A percentile compares a stretch with the other conserved stretches of the same genome.
These are phyloP conservation scores for Achatina immaculata DNA, from an alignment of 1,140 invertebrate genomes.

Conservation along the genomic window DNA sequence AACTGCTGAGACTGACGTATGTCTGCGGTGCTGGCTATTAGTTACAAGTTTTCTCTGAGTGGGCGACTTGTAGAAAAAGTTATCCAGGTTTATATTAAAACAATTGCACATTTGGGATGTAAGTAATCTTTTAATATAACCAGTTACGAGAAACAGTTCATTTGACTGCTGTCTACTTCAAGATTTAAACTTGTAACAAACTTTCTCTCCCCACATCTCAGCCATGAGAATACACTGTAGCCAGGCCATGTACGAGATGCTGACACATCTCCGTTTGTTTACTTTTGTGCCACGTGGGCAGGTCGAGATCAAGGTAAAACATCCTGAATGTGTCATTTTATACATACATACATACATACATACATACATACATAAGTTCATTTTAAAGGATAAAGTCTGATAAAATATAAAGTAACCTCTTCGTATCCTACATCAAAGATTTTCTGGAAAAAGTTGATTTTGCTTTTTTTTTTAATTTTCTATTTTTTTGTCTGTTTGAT, in stretches of 20 bases:
- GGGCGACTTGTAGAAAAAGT: no score
- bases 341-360: no score
- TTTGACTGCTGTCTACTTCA: no score
- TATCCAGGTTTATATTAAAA: no score
- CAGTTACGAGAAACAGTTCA: no score
- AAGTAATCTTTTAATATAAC: no score
- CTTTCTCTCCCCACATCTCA: background rate
- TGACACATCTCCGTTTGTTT: background rate
- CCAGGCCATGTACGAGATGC: constrained; percentile 4
- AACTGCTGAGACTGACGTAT: no score
- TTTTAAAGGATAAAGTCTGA: background rate
- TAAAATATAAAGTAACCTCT: background rate
- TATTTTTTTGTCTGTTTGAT: background rate
- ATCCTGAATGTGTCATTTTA: background rate
- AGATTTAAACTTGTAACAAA: no score
- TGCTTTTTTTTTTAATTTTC: background rate
- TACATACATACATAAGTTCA: background rate
- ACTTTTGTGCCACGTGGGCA: constrained; percentile 13
- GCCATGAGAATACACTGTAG: constrained; percentile 36
- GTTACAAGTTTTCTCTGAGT: no score
- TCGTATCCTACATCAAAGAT: background rate
- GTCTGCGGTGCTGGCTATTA: no score
- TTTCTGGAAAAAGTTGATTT: background rate
- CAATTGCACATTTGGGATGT: no score
- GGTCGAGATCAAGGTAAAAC: constrained; percentile 30